Base-by-base conservation (phyloP, 2,888 invertebrate genomes). In the Tuberolachnus salignus region DNA sequence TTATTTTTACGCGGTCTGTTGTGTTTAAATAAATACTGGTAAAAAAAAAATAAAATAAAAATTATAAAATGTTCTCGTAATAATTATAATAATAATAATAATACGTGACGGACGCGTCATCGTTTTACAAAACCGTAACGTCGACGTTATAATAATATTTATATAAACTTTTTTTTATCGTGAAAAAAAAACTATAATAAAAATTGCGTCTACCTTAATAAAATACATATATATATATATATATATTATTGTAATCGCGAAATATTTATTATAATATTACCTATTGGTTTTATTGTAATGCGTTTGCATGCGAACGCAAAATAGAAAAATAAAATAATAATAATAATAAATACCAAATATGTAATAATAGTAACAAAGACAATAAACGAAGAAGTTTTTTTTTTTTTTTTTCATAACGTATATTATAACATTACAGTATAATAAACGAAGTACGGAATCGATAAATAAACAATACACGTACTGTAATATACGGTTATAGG, bases 401-500 rank as follows among this genome's bases (percentile, higher is more conserved):
- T 13, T 21, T 26, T 34, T 44, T 73, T 55, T n/a, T 46, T 13
- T 21, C 23, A 21, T 21, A 34, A 34, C 6, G 6, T 34, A 34
- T 34, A 34, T 6, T 4, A 34, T 34, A 34, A 4, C 6, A n/a
- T 72, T 21, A 42, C 19, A 64, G 23, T 23, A 9, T 19, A 34
- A 61, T n/a, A 34, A 34, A 51, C 6, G 6, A 34, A 34, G 34
- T 16, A 57, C 42, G 10, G 1, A 53, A 74, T 74, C 51, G n/a
- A 73, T 73, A 53, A 74, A 53, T 74, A 74, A 74, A 64, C 53
- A 53, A 53, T 53, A 63, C 42, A 73, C 63, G 42, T 51, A 59
- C n/a, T 10, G 23, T 21, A 11, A 14, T 34, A 51, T 16, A 71
- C 26, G 57, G 46, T 44, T 42, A 51, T 19, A 13, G 16, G 16